Evolutionary conservation across 1,140 invertebrate species (phyloP).

Genomic region (Neotoxoptera formosana): DNA sequence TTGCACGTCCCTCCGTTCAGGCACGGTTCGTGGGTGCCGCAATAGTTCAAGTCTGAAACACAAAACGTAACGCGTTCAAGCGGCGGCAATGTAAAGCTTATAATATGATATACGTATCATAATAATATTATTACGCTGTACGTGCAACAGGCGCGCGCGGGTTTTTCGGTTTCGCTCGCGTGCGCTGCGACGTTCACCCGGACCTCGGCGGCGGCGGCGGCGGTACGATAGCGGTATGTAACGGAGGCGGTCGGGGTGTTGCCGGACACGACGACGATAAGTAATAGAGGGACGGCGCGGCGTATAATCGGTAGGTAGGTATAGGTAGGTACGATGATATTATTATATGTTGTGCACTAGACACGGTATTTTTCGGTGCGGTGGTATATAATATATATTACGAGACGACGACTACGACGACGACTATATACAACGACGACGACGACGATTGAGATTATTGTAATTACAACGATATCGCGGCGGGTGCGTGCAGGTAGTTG

Average conservation of each 20-base stretch:
- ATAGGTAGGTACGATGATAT: background rate
- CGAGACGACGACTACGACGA: background rate
- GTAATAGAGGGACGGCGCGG: constrained; percentile 43
- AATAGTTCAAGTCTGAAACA: constrained; percentile 91
- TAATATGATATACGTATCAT: background rate
- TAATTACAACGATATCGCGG: constrained; percentile 46
- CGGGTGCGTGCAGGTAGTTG: constrained; percentile 45
- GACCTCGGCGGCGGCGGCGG: background rate
- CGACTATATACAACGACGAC: background rate
- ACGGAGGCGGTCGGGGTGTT: constrained; percentile 23
- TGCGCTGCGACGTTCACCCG: background rate
- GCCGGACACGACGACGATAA: constrained; percentile 53
- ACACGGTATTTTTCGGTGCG: constrained; percentile 30
- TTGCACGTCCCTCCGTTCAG: constrained; percentile 94
- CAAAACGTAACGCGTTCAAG: constrained; percentile 46
- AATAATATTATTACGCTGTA: background rate
- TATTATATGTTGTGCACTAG: background rate
- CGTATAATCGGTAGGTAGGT: constrained; percentile 31
- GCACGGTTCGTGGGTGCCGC: constrained; percentile 95
- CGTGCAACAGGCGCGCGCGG: background rate
- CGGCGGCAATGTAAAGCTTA: background rate
- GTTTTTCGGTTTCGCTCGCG: background rate
- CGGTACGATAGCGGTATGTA: background rate
- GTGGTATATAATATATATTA: constrained; percentile 13
- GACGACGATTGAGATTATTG: constrained; percentile 45